A percentile compares a stretch with the other conserved stretches of the same genome.
Conservation (phyloP, 2,113 vertebrate species). For the Pseudonaja textilis region DNA sequence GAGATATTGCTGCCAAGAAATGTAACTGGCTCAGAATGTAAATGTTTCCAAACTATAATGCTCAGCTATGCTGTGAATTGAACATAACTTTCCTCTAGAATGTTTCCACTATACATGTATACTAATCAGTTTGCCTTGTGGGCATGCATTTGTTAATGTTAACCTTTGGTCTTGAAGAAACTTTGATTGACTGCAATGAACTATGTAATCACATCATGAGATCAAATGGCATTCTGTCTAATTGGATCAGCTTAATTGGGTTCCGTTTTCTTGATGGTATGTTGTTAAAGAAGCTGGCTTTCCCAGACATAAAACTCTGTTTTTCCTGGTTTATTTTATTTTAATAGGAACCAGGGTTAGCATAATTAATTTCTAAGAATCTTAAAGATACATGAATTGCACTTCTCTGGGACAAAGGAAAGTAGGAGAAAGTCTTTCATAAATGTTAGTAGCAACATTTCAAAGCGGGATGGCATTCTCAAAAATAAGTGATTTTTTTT, state of each 20-base stretch:
- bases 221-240: not conserved
- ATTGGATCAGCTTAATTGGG: not conserved
- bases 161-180: not conserved
- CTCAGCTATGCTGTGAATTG: not conserved
- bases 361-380: not conserved
- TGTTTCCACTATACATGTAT: not conserved
- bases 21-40: not conserved
- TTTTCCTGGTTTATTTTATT: not conserved
- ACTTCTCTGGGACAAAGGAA: not conserved
- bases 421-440: not conserved
- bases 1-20: not conserved
- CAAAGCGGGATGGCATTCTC: not conserved
- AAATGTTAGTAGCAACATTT: not conserved
- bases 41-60: not conserved
- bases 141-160: not conserved
- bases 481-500: not conserved
- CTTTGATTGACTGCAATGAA: not conserved
- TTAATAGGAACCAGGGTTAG: not conserved
- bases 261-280: not conserved
- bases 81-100: not conserved
- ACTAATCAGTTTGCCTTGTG: not conserved
- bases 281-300: not conserved
- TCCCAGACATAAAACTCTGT: not conserved
- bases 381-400: not conserved
- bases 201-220: not conserved